Conservation (phyloP, 2,888 invertebrate species). For the Frankliniella fusca region DNA sequence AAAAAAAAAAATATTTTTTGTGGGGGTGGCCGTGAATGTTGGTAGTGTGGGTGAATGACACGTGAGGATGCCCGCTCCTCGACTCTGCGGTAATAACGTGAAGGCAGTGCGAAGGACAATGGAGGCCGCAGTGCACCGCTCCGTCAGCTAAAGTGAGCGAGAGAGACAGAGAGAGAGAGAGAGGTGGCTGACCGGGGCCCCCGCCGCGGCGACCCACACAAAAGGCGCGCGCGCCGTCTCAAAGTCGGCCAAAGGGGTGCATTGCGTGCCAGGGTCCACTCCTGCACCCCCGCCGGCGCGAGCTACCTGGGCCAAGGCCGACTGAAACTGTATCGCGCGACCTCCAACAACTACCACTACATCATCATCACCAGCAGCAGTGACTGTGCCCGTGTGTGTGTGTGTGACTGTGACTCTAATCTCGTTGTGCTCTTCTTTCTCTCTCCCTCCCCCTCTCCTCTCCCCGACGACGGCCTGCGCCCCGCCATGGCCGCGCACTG, state of each 20-base stretch:
- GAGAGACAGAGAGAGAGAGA: no score
- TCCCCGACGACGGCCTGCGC: background rate
- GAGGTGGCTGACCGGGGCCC: background rate
- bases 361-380: background rate
- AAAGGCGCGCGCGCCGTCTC: background rate
- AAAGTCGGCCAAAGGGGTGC: constrained; percentile 6
- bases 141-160: no score
- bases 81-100: background rate
- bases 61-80: background rate
- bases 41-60: background rate
- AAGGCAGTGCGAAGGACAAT: background rate
- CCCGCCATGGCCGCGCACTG: constrained; percentile 18
- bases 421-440: background rate
- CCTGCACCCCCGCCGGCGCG: background rate
- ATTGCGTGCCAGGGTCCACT: constrained; percentile 6
- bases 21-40: background rate
- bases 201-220: background rate
- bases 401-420: background rate
- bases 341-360: background rate
- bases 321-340: background rate
- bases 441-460: background rate
- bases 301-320: background rate
- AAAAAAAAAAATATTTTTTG: background rate
- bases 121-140: no score
- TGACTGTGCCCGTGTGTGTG: background rate